Conservation (phyloP, 2,113 vertebrate genomes). For the Paradoxurus hermaphroditus region DNA sequence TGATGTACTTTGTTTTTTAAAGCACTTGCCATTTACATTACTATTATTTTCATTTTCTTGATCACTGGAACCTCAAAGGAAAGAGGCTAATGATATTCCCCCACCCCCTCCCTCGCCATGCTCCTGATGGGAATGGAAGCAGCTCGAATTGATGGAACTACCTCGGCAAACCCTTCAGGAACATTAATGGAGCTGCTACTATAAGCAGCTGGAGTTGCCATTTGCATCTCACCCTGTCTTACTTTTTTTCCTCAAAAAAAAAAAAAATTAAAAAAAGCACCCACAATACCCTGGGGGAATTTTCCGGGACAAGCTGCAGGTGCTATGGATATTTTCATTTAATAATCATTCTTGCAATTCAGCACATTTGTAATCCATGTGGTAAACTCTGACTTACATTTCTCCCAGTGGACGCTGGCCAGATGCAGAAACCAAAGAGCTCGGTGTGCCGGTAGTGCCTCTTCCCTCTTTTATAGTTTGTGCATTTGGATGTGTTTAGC, state of each 20-base stretch:
- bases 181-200: constrained; percentile 82
- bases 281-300: constrained; percentile 85
- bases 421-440: constrained; percentile 80
- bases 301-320: constrained; percentile 87
- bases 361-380: constrained; percentile 91
- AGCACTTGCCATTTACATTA: constrained; percentile 53
- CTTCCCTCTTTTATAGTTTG: constrained; percentile 77
- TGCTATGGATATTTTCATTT: constrained; percentile 90
- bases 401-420: constrained; percentile 81
- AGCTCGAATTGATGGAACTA: constrained; percentile 63
- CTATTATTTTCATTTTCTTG: constrained; percentile 65
- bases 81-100: constrained; percentile 64
- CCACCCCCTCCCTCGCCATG: constrained; percentile 42
- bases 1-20: constrained; percentile 34
- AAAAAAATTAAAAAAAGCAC: constrained; percentile 78
- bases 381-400: constrained; percentile 88
- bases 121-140: constrained; percentile 68
- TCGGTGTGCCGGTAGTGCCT: constrained; percentile 69
- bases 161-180: constrained; percentile 79
- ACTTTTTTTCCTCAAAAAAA: constrained; percentile 25
- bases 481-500: constrained; percentile 82
- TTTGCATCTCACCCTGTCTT: constrained; percentile 80
- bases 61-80: constrained; percentile 75
- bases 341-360: constrained; percentile 91
- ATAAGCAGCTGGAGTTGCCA: constrained; percentile 85